Evolutionary conservation across 2,888 invertebrate genomes (phyloP), one percentile per base, ranked within the genome.

Genomic region (Trissolcus brochymenae): DNA sequence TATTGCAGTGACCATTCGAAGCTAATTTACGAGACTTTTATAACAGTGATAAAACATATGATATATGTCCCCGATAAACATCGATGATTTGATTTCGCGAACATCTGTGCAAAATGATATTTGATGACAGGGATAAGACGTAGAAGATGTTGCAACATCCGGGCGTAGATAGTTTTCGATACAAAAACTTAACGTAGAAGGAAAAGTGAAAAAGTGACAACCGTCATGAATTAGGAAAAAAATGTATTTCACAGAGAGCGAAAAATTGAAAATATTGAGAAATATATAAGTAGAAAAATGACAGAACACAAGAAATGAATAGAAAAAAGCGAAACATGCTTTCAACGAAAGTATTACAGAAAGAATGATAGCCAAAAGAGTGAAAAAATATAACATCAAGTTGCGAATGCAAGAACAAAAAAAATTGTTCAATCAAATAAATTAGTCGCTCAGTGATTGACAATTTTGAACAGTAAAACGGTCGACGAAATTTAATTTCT

Each of bases 381-480:
- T 51, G 41, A 7, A 41, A 50, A 62, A 57, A 56, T 57, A 50
- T 29, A 17, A 57, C 54, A 61, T 55, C 55, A 41, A 64, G 29
- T 57, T 51, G n/a, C n/a, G 21, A 64, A 57, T 25, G 50, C 41
- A 29, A 50, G 53, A 17, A 51, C 29, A 64, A 51, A 59, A 56
- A n/a, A 51, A 56, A 54, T n/a, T 41, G 16, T 66, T 62, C 51
- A 43, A 66, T 60, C 6, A 9, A 35, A 35, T 35, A 62, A 67
- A 61, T 67, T 57, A 61, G 66, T 67, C 53, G 46, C 59, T n/a
- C 46, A 54, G 56, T 78, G 74, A 70, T 80, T 80, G 73, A 74
- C 80, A 83, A 81, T 82, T 82, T 82, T 82, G 78, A 80, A 77
- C 76, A 54, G 51, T 62, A 43, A 60, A 62, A 54, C 35, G 46